Evolutionary conservation across 2,797 vertebrate species (phyloP).

Genomic region (Hapalemur alaotrensis): DNA sequence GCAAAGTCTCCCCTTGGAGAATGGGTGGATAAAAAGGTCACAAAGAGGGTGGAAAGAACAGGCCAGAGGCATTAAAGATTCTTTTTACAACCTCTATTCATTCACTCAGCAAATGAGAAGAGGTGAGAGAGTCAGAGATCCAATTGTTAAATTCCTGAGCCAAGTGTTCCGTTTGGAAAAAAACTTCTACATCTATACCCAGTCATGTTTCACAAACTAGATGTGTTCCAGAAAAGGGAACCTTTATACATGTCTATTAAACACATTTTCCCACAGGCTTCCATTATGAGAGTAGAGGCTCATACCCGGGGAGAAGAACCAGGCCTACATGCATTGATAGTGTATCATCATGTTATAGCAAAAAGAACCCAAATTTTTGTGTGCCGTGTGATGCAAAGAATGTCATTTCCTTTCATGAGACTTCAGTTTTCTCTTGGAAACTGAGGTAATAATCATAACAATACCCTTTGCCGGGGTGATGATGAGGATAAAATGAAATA

Average conservation of each 20-base stretch:
- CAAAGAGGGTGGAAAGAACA: background rate
- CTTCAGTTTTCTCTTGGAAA: conserved; percentile 28
- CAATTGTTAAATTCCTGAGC: background rate
- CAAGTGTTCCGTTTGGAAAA: background rate
- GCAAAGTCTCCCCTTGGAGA: background rate
- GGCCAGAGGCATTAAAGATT: background rate
- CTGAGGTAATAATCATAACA: background rate
- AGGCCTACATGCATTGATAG: background rate
- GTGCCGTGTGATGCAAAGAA: background rate
- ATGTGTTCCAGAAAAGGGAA: background rate
- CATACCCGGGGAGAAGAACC: background rate
- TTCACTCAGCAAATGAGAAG: background rate
- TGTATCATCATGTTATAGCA: background rate
- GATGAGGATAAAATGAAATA: background rate
- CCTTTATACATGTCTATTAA: background rate
- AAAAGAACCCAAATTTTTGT: background rate
- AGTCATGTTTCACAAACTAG: background rate
- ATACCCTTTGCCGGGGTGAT: background rate
- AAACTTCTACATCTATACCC: background rate
- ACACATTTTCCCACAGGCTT: background rate
- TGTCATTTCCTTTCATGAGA: background rate
- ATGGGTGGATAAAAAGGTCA: background rate
- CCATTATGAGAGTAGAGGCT: background rate
- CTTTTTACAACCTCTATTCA: background rate
- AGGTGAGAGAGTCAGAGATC: background rate